Evolutionary conservation across 2,113 vertebrate genomes (phyloP), one percentile per base, ranked within the genome.

Genomic region (Lucifuga dentata): DNA sequence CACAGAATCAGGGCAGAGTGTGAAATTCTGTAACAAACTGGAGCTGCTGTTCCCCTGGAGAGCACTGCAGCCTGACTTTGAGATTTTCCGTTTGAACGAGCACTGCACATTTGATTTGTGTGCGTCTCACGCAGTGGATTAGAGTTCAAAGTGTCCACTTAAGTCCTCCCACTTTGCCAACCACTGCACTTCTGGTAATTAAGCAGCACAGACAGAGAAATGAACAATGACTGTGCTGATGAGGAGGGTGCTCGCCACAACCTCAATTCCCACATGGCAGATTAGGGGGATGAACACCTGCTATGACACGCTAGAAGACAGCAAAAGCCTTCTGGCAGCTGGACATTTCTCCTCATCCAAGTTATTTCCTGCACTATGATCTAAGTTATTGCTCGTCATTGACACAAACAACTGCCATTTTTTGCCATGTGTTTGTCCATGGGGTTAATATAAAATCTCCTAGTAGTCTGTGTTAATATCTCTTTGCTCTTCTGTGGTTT

Each of bases 111-210:
- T 89, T 86, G 85, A 87, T 86, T 86, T 77, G 80, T 78, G 83
- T 76, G 75, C 68, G 20, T 77, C 83, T 88, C 89, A 86, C 72
- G 48, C 49, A 53, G 73, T 51, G 84, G 88, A 91, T 89, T 91
- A 89, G 44, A 88, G 86, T 87, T 89, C 89, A 91, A 90, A 90
- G 87, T 88, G 84, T 88, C 84, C 85, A 83, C 79, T 90, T 89
- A 85, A 92, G 73, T 82, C 87, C 75, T 88, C 78, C 65, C 57
- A 78, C 79, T 87, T 87, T 87, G 70, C 88, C 85, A 83, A 87
- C 80, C 80, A 55, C 78, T 84, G 89, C 80, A 90, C 82, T 90
- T 88, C 78, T 81, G 76, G 85, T 88, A 90, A 91, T 91, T 91
- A 91, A 90, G 78, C 52, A 53, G 71, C 71, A 43, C 84, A 86